Evolutionary conservation across 2,888 invertebrate species (phyloP), one percentile per base, ranked within the genome.

Genomic region (Therioaphis trifolii): DNA sequence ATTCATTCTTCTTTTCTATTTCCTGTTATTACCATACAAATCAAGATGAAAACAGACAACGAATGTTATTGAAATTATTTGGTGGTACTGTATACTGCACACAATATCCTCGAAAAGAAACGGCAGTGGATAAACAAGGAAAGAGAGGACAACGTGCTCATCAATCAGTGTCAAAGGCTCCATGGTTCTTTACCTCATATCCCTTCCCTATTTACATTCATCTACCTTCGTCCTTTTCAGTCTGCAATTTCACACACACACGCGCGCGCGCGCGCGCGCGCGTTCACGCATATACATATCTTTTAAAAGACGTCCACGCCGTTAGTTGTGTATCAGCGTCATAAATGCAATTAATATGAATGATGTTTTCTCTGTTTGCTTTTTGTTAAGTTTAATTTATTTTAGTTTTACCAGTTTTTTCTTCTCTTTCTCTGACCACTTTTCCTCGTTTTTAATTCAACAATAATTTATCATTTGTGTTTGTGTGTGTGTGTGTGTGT

Each of bases 341-440:
- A 69, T 79, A 79, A 79, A 79, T 55, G 78, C 68, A 69, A 79
- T 79, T 79, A 79, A 52, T 79, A 69, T 79, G 40, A 79, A 79
- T 15, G 55, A 68, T 77, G 77, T 55, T 52, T 68, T 9, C 43
- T 49, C 49, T 18, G 24, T 79, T 79, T 79, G 68, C 21, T 40
- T 66, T 49, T 77, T 29, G 29, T 68, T 68, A 78, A 77, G 21
- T 66, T 55, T 52, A 68, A 78, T 52, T 68, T 68, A 52, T 78
- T 78, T 78, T 40, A 68, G 35, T 68, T 55, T 55, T 68, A 78
- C 29, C 35, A 68, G 68, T 21, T 55, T 40, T 61, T 35, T 15
- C 55, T 55, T 63, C 43, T 12, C 18, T 4, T 24, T 75, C 52
- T 24, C 40, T n/a, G 24, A 63, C 66, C 18, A 66, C 21, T 75